Evolutionary conservation across 2,888 invertebrate genomes (phyloP).

Genomic region (Theretra japonica): DNA sequence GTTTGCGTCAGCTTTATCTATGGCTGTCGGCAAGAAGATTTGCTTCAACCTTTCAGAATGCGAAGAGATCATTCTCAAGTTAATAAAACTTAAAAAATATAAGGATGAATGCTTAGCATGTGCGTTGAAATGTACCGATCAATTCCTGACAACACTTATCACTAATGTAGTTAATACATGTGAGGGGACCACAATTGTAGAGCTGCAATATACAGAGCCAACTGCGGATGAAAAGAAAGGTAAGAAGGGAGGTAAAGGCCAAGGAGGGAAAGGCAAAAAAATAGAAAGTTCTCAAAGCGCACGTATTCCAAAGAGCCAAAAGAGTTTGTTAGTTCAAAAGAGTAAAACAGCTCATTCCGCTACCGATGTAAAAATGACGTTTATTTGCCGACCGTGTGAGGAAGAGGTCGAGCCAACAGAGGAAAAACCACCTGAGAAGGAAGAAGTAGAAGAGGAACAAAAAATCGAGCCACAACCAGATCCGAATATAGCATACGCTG

Average conservation of each 20-base stretch:
- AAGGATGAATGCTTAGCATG: slow-evolving; percentile 69
- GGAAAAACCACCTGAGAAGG: slow-evolving; percentile 55
- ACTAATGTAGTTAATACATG: slow-evolving; percentile 63
- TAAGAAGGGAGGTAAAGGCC: slow-evolving; percentile 58
- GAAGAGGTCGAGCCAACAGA: slow-evolving; percentile 52
- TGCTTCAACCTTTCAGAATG: slow-evolving; percentile 80
- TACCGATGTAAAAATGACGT: slow-evolving; percentile 62
- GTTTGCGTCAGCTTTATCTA: slow-evolving; percentile 83
- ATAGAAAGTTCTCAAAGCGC: slow-evolving; percentile 60
- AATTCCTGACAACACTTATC: slow-evolving; percentile 65
- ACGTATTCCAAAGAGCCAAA: slow-evolving; percentile 55
- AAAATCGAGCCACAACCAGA: slow-evolving; percentile 57
- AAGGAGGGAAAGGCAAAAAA: slow-evolving; percentile 55
- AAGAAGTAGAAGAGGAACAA: slow-evolving; percentile 59
- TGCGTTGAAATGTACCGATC: slow-evolving; percentile 63
- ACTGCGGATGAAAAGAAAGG: slow-evolving; percentile 58
- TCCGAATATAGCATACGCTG: slow-evolving; percentile 63
- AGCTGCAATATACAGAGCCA: slow-evolving; percentile 61
- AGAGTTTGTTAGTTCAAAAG: slow-evolving; percentile 43
- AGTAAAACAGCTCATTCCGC: slow-evolving; percentile 59
- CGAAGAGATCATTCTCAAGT: slow-evolving; percentile 71
- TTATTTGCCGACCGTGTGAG: slow-evolving; percentile 71
- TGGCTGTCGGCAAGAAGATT: slow-evolving; percentile 82
- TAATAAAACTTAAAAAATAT: slow-evolving; percentile 69
- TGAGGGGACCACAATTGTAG: slow-evolving; percentile 67